Percentiles rank a stretch among this genome's conserved stretches.
phyloP scores from a whole-genome alignment of 2,797 vertebrate genomes.

The Siniperca scherzeri region DNA sequence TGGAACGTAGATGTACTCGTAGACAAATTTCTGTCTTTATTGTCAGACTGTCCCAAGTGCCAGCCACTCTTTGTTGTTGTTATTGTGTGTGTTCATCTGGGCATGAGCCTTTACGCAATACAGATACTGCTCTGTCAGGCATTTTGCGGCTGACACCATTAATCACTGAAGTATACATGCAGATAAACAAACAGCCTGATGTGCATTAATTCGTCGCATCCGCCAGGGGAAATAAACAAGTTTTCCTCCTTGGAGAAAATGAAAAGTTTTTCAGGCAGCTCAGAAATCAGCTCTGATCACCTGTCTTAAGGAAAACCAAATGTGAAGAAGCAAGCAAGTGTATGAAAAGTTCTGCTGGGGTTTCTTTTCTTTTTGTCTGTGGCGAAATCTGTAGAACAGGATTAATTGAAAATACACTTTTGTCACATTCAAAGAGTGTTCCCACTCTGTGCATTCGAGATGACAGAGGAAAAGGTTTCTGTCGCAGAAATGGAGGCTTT shows the following conservation, averaged over 20 bases:
- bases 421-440: slow-evolving; percentile 19
- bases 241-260: slow-evolving; percentile 14
- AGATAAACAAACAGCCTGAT: slow-evolving; percentile 46
- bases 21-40: slow-evolving; percentile 39
- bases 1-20: slow-evolving; percentile 30
- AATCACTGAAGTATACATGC: slow-evolving; percentile 55
- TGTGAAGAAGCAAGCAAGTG: neutral
- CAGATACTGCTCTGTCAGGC: slow-evolving; percentile 63
- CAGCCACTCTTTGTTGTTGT: slow-evolving; percentile 34
- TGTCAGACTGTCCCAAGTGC: slow-evolving; percentile 50
- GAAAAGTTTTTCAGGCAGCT: slow-evolving; percentile 28
- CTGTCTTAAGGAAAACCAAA: slow-evolving; percentile 21
- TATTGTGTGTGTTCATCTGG: slow-evolving; percentile 50
- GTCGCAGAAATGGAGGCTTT: neutral
- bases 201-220: slow-evolving; percentile 10
- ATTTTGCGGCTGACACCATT: slow-evolving; percentile 60
- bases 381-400: slow-evolving; percentile 17
- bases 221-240: slow-evolving; percentile 55
- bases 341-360: slow-evolving; percentile 20
- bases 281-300: slow-evolving; percentile 57
- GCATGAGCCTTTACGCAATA: slow-evolving; percentile 28
- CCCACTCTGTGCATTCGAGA: neutral
- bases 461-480: slow-evolving; percentile 14
- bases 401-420: slow-evolving; percentile 41
- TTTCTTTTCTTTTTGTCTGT: slow-evolving; percentile 6